phyloP scores from a whole-genome alignment of 2,888 invertebrate genomes.

The Acronicta psi region DNA sequence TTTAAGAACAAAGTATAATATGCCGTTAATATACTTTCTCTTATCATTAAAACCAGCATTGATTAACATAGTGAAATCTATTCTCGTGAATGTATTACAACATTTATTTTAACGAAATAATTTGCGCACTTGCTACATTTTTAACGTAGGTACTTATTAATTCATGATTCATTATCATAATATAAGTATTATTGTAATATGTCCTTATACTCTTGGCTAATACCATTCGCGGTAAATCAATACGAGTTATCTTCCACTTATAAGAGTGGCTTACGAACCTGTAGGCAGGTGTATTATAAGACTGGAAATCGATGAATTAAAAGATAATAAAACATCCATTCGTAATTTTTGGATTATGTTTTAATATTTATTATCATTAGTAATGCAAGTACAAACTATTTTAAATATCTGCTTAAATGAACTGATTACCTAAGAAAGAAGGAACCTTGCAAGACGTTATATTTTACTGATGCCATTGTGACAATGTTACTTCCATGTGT shows the following conservation, averaged over 20 bases:
- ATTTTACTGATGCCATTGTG: slow-evolving; percentile 36
- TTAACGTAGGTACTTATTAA: slow-evolving; percentile 9
- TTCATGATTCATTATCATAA: slow-evolving; percentile 1
- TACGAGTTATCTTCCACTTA: background rate
- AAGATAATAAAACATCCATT: background rate
- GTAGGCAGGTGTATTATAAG: background rate
- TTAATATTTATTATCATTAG: slow-evolving; percentile 12
- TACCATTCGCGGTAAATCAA: background rate
- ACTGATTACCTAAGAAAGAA: background rate
- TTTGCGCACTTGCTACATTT: slow-evolving; percentile 7
- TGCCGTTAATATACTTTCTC: slow-evolving; percentile 80
- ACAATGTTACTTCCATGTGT: slow-evolving; percentile 57
- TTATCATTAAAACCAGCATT: slow-evolving; percentile 62
- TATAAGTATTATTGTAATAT: background rate
- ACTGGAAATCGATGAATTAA: background rate
- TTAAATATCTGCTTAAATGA: too few species aligned
- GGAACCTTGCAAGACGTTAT: slow-evolving; percentile 31
- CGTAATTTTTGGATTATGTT: background rate
- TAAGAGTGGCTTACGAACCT: background rate
- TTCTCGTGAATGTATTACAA: slow-evolving; percentile 50
- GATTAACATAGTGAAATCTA: slow-evolving; percentile 61
- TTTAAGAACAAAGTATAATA: slow-evolving; percentile 72
- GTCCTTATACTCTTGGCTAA: background rate
- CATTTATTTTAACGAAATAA: slow-evolving; percentile 30
- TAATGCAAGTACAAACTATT: too few species aligned